A percentile compares a stretch with the other conserved stretches of the same genome.
These are phyloP conservation scores for Scelioninae gen. 2 DNA, from an alignment of 2,888 invertebrate species.

Conservation along the genomic window DNA sequence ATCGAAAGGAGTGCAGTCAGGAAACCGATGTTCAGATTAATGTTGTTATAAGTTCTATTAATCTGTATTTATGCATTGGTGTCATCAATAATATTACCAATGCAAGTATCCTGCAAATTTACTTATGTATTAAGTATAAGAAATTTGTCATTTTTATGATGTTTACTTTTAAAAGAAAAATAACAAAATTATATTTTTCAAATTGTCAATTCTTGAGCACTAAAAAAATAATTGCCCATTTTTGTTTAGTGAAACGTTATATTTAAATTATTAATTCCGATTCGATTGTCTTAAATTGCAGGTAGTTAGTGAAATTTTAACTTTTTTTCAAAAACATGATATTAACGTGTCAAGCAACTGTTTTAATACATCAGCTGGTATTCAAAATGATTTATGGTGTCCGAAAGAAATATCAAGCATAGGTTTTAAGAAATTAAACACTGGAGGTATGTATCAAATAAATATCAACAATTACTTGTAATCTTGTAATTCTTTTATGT, in stretches of 20 bases:
- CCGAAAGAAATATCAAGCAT: conserved; percentile 79
- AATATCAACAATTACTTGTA: no score
- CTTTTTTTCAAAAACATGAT: conserved; percentile 76
- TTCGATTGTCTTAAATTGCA: conserved; percentile 65
- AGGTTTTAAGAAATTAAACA: conserved; percentile 66
- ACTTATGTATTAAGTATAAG: conserved; percentile 70
- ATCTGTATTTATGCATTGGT: conserved; percentile 84
- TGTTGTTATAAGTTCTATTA: conserved; percentile 81
- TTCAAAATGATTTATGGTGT: conserved; percentile 83
- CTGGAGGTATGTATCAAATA: conserved; percentile 55
- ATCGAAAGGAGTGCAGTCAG: conserved; percentile 79
- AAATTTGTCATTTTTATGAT: no score
- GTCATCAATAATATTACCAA: conserved; percentile 84
- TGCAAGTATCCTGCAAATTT: conserved; percentile 65
- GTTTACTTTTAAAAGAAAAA: no score
- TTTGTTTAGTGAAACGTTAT: no score
- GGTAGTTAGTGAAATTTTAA: conserved; percentile 77
- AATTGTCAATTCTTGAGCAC: no score
- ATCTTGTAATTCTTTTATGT: no score
- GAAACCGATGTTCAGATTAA: conserved; percentile 83
- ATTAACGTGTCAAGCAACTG: conserved; percentile 68
- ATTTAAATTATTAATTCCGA: conserved; percentile 67
- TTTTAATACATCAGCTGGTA: conserved; percentile 65
- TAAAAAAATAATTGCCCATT: no score
- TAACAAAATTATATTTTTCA: no score